Percentiles rank a stretch among this genome's conserved stretches.
Evolutionary conservation across 2,797 vertebrate genomes (phyloP).

Genomic region (Syngnathus rostellatus): DNA sequence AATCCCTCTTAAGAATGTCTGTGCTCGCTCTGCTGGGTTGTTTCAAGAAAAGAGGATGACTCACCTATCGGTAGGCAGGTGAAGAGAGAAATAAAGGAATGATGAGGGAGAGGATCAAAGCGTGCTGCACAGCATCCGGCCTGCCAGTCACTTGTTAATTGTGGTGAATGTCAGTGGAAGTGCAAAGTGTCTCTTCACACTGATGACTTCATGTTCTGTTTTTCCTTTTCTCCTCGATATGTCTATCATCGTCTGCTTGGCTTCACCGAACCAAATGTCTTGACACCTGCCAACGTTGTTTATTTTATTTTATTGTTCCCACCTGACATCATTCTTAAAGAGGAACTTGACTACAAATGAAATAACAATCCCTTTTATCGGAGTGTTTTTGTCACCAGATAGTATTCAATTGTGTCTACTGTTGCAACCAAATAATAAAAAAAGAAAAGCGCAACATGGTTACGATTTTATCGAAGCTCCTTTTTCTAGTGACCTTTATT

Average conservation of each 20-base stretch:
- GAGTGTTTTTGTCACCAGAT: neutral
- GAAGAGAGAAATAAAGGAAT: slow-evolving; percentile 33
- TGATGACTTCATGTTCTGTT: slow-evolving; percentile 33
- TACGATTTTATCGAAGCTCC: neutral
- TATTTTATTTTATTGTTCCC: neutral
- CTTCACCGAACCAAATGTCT: neutral
- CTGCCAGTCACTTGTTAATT: slow-evolving; percentile 53
- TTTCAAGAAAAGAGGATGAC: slow-evolving; percentile 40
- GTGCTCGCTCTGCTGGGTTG: neutral
- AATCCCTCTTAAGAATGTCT: neutral
- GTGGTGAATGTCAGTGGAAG: slow-evolving; percentile 44
- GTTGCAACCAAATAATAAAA: neutral
- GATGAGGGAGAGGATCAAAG: slow-evolving; percentile 43
- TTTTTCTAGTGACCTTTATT: slow-evolving; percentile 1
- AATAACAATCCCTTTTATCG: neutral
- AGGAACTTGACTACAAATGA: neutral
- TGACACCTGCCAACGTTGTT: slow-evolving; percentile 1
- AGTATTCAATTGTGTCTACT: neutral
- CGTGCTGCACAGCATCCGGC: slow-evolving; percentile 20
- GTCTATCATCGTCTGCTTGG: neutral
- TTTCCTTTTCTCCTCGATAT: slow-evolving; percentile 16
- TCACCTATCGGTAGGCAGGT: slow-evolving; percentile 30
- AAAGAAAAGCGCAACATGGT: neutral
- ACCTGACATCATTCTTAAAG: neutral
- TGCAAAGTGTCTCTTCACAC: slow-evolving; percentile 22